Base-by-base conservation (phyloP, 2,113 vertebrate species). In the Neopipo cinnamomea region DNA sequence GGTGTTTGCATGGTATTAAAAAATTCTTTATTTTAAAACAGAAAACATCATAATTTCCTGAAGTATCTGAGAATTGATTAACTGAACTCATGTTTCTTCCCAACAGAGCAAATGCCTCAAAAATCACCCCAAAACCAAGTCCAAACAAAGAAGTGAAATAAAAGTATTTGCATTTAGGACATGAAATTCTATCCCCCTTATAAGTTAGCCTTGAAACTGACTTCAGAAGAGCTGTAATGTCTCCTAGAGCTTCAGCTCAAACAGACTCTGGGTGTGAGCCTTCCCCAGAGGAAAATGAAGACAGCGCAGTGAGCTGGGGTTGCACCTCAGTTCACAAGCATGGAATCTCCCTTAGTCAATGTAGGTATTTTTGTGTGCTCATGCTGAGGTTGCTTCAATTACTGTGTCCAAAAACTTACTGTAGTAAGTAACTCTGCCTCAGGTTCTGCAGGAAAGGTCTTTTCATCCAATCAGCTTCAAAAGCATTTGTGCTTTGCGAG, bases 41-140 rank as follows among this genome's bases (percentile, higher is more conserved):
- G 18, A 46, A 80, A 53, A 33, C 1, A 2, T 8, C 1, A 0
- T 56, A 2, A 39, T 44, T 74, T 88, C n/a, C 19, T 78, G 8
- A 52, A 46, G 8, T 35, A 46, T 46, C 25, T 67, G 66, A 85
- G 6, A 77, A 52, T 2, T 35, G 3, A 8, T 47, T 65, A 50
- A 28, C 13, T 65, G 9, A 89, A 72, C 7, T 19, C 0, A 1
- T 25, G 3, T 37, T 85, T 85, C 6, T 8, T 85, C 37, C 14
- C 24, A 78, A 67, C 0, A 8, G 24, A 91, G 20, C 1, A 73
- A 76, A 50, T 73, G 15, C 12, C 25, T 50, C 56, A 52, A 62
- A 78, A 76, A 55, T 15, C 14, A 37, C 10, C 3, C 23, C 5
- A 27, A 86, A 89, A 2, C 12, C 16, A 61, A 50, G 5, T 42